Conservation (phyloP, 2,888 invertebrate genomes). For the Rutpela maculata region DNA sequence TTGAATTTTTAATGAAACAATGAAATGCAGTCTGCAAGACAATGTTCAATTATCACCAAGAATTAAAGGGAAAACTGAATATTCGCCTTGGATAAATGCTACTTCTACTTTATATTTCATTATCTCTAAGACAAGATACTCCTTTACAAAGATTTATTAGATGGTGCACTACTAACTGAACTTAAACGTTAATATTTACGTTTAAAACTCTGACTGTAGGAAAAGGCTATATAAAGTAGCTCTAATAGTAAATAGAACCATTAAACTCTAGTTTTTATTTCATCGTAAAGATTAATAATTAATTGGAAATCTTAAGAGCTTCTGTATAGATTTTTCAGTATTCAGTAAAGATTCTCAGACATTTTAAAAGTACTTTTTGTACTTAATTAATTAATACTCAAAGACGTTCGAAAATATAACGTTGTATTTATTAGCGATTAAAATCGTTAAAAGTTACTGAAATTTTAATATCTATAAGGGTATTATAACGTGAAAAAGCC, state of each 20-base stretch:
- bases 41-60: no score
- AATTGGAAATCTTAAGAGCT: constrained; percentile 16
- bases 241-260: not conserved
- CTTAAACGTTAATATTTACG: not conserved
- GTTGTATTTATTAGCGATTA: constrained; percentile 23
- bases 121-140: not conserved
- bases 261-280: constrained; percentile 9
- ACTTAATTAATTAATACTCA: not conserved
- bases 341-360: constrained; percentile 19
- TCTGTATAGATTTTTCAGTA: constrained; percentile 24
- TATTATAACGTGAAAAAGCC: constrained; percentile 3
- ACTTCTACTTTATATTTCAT: no score
- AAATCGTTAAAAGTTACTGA: constrained; percentile 13
- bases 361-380: constrained; percentile 4
- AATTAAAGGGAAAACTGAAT: no score
- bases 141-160: not conserved
- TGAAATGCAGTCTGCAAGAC: no score
- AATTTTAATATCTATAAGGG: constrained; percentile 1
- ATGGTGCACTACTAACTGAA: not conserved
- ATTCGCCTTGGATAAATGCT: no score
- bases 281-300: constrained; percentile 26
- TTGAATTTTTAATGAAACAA: no score
- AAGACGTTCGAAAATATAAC: constrained; percentile 24
- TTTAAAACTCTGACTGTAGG: not conserved
- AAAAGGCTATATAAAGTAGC: not conserved